A percentile compares a stretch with the other conserved stretches of the same genome.
These are phyloP conservation scores for Sebastes jordani DNA, from an alignment of 2,797 vertebrate genomes.

Conservation along the genomic window DNA sequence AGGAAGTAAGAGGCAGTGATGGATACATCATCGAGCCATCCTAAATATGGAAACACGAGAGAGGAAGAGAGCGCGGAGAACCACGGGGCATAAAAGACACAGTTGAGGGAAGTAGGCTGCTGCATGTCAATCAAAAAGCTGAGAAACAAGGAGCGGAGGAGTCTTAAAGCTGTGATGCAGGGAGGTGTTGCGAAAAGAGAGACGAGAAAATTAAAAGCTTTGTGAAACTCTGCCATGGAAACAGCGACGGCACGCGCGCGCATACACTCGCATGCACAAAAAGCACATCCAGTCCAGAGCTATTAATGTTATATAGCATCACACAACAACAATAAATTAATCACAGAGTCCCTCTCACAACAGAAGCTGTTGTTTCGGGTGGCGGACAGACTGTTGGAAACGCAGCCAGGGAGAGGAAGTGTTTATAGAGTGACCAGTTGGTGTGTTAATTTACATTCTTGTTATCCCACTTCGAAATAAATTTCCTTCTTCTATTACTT, in stretches of 20 bases:
- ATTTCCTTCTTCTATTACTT: background rate
- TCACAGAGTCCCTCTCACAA: slow-evolving; percentile 39
- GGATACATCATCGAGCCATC: slow-evolving; percentile 64
- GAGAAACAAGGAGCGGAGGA: slow-evolving; percentile 77
- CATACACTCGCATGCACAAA: background rate
- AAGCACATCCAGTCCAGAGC: slow-evolving; percentile 44
- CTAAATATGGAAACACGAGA: slow-evolving; percentile 77
- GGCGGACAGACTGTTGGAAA: slow-evolving; percentile 38
- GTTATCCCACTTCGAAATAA: background rate
- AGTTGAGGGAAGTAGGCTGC: slow-evolving; percentile 76
- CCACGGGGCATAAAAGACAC: slow-evolving; percentile 72
- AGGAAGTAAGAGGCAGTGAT: slow-evolving; percentile 56
- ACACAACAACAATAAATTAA: slow-evolving; percentile 56
- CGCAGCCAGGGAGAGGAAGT: slow-evolving; percentile 44
- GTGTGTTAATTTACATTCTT: slow-evolving; percentile 20
- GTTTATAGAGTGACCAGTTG: slow-evolving; percentile 38
- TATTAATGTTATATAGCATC: slow-evolving; percentile 64
- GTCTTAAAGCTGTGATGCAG: slow-evolving; percentile 75
- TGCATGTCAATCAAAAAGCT: slow-evolving; percentile 77
- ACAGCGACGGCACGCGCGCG: slow-evolving; percentile 20
- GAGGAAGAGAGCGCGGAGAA: slow-evolving; percentile 64
- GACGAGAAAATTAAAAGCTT: slow-evolving; percentile 65
- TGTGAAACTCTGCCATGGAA: slow-evolving; percentile 73
- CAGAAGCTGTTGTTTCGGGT: slow-evolving; percentile 47
- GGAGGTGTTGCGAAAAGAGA: slow-evolving; percentile 70